A percentile compares a stretch with the other conserved stretches of the same genome.
These are phyloP conservation scores for Margaritifera margaritifera DNA, from an alignment of 2,888 invertebrate species.

Conservation along the genomic window DNA sequence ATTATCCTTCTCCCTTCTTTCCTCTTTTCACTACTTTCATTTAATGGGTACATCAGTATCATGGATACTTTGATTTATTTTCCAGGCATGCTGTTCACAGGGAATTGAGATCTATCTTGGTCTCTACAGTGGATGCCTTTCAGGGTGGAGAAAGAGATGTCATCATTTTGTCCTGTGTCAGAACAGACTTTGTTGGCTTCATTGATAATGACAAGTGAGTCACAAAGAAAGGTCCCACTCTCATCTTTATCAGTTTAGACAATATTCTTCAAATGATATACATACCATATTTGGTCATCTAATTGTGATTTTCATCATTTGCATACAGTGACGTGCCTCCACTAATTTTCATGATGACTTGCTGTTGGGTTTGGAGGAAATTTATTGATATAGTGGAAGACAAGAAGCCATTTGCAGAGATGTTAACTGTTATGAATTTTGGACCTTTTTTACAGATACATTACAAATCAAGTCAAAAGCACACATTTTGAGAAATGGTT, in stretches of 20 bases:
- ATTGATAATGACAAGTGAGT: conserved; percentile 64
- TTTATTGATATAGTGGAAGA: too few species aligned
- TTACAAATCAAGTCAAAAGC: too few species aligned
- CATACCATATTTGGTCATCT: too few species aligned
- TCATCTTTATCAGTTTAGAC: neutral
- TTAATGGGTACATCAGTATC: neutral
- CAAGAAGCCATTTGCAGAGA: too few species aligned
- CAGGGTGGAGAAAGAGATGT: conserved; percentile 66
- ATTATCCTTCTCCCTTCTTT: neutral
- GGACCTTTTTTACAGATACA: too few species aligned
- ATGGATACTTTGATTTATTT: neutral
- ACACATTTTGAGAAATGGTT: too few species aligned
- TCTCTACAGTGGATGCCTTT: conserved; percentile 68
- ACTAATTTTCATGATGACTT: too few species aligned
- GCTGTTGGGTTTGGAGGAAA: too few species aligned
- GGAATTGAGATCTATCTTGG: conserved; percentile 51
- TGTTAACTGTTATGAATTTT: too few species aligned
- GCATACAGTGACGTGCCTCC: too few species aligned
- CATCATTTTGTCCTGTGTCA: conserved; percentile 64
- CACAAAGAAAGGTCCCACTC: too few species aligned
- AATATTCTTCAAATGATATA: neutral
- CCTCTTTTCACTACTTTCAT: neutral
- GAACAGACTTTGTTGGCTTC: conserved; percentile 57
- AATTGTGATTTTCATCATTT: too few species aligned
- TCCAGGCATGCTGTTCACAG: conserved; percentile 24